Evolutionary conservation across 2,888 invertebrate genomes (phyloP), one percentile per base, ranked within the genome.

Genomic region (Rhogogaster chlorosoma): DNA sequence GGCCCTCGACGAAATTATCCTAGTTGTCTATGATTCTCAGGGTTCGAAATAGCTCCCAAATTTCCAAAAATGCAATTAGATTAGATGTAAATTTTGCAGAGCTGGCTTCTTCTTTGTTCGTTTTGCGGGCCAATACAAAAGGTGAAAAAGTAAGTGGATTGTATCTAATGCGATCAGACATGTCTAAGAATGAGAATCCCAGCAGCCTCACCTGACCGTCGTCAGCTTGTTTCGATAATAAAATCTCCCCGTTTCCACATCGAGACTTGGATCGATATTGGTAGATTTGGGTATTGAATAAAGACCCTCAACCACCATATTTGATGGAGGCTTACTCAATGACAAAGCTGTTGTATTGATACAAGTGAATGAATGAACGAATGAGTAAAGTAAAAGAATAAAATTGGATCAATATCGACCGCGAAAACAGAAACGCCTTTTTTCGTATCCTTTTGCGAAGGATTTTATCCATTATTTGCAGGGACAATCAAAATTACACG

Each of bases 401-500:
- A 10, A 71, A 38, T 71, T 38, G 22, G 38, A 36, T 12, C 38
- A 36, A 36, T 22, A 22, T 71, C 42, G 22, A 70, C 12, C 22
- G 64, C 7, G 7, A 5, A n/a, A 15, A 36, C 4, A 18, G 29
- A 70, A n/a, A 36, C 36, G 32, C 12, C 12, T 29, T 5, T 64
- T 64, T 64, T 26, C 4, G 36, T 32, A 32, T 15, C 10, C 7
- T 36, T 32, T 36, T 70, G 15, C 7, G 6, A 70, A 70, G 15
- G 36, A 32, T 70, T 32, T 36, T 5, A 9, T 70, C 29, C 18
- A 70, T 70, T 70, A 70, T 15, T 15, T 15, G 18, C 32, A 29
- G 15, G 7, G 22, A 36, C 67, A 70, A 32, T 70, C n/a, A 70
- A 70, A 70, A 70, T 70, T 70, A 36, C 15, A 70, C 67, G 67